Evolutionary conservation across 2,888 invertebrate genomes (phyloP), one percentile per base, ranked within the genome.

Genomic region (Notocelia uddmanniana): DNA sequence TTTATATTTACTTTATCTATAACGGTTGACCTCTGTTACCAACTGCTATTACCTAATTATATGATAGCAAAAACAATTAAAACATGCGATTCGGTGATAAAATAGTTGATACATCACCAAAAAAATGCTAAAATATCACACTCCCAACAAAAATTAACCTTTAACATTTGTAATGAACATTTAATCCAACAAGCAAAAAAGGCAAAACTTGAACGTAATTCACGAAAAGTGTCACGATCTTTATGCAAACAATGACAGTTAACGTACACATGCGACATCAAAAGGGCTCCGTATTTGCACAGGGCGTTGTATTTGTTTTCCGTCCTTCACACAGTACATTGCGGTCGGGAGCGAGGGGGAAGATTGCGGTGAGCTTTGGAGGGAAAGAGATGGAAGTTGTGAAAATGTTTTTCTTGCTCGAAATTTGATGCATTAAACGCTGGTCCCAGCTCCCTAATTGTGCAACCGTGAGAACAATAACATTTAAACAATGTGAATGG

Each of bases 281-380:
- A 81, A 88, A 89, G 85, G 85, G 85, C 81, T 77, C 80, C 75
- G 77, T 88, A 82, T 88, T 87, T 88, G 80, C 82, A 75, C 81
- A 79, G 79, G 74, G 69, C 67, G 77, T 76, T 69, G 79, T 87
- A 83, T 89, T 89, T 89, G 86, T 84, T 88, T 82, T 84, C 81
- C 85, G 82, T 76, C 77, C 77, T 81, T 63, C 50, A 63, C 62
- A 63, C 73, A 73, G 77, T 75, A 76, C 74, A 74, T 78, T 79
- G 81, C 74, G 79, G 81, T 80, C 75, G 79, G 80, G 75, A 72
- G 68, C 68, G 62, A 52, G 69, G 74, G 74, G 76, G 76, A 76
- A 76, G 81, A 74, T 76, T 78, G 78, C 13, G 48, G 57, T 45
- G 15, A 1, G 54, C 59, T 37, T 45, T 55, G 31, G 66, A 13